A percentile compares a stretch with the other conserved stretches of the same genome.
Evolutionary conservation across 2,797 vertebrate species (phyloP).

Genomic region (Dicrostonyx torquatus): DNA sequence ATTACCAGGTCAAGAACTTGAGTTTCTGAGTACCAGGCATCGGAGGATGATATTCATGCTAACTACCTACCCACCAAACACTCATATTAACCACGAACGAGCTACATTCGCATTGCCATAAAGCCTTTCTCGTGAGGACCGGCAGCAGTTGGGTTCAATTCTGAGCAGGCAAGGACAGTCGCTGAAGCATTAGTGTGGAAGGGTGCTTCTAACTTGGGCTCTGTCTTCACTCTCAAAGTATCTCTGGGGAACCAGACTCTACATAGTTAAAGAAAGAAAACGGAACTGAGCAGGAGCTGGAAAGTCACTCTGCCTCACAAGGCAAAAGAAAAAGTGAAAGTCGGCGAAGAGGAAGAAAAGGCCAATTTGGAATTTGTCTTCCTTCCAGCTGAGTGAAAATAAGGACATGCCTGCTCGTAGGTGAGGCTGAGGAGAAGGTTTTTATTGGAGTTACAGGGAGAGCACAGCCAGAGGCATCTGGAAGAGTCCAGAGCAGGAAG

Average conservation of each 20-base stretch:
- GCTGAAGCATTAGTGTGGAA: background rate
- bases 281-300: background rate
- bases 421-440: too few species aligned
- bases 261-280: background rate
- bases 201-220: background rate
- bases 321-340: background rate
- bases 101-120: background rate
- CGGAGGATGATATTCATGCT: background rate
- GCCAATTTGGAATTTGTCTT: slow-evolving; percentile 11
- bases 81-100: background rate
- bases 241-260: slow-evolving; percentile 16
- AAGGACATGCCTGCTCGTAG: background rate
- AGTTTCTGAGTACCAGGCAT: background rate
- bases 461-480: background rate
- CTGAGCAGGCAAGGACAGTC: background rate
- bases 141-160: background rate
- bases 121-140: background rate
- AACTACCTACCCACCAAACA: background rate
- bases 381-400: background rate
- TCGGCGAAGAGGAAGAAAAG: background rate
- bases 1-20: background rate
- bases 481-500: background rate
- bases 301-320: background rate
- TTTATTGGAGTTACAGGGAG: background rate
- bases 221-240: background rate